Conservation (phyloP, 2,797 vertebrate genomes). For the Nyctalus aviator region DNA sequence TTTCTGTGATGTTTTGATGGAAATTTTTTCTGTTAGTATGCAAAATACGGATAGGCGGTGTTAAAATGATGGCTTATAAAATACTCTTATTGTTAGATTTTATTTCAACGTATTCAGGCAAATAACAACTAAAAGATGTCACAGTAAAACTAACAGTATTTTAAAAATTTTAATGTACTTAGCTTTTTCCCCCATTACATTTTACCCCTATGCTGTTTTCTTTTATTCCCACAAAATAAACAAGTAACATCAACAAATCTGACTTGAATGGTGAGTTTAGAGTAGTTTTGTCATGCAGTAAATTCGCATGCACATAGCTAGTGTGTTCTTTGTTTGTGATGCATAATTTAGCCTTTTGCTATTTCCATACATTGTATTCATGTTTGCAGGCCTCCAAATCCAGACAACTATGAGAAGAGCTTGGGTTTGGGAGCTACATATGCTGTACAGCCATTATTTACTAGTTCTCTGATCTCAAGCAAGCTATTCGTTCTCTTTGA, state of each 20-base stretch:
- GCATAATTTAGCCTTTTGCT: slow-evolving; percentile 41
- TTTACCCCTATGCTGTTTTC: slow-evolving; percentile 59
- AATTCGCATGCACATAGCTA: background rate
- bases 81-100: slow-evolving; percentile 38
- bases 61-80: slow-evolving; percentile 55
- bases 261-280: slow-evolving; percentile 60
- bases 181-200: background rate
- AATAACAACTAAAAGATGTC: slow-evolving; percentile 50
- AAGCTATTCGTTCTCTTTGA: slow-evolving; percentile 32
- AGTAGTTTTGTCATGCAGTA: slow-evolving; percentile 6
- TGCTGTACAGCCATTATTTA: slow-evolving; percentile 32
- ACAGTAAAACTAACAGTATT: slow-evolving; percentile 44
- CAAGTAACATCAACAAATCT: slow-evolving; percentile 41
- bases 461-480: slow-evolving; percentile 45
- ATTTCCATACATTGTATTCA: slow-evolving; percentile 31
- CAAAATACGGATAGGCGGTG: slow-evolving; percentile 40
- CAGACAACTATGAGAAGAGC: background rate
- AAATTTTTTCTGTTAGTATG: slow-evolving; percentile 58
- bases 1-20: slow-evolving; percentile 72
- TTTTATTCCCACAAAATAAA: slow-evolving; percentile 57
- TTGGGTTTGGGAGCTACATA: slow-evolving; percentile 1
- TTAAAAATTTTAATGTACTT: slow-evolving; percentile 22
- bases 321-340: slow-evolving; percentile 64
- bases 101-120: background rate
- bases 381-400: slow-evolving; percentile 32